Percentiles rank a stretch among this genome's conserved stretches.
phyloP scores from a whole-genome alignment of 2,888 invertebrate genomes.

The Andricus curvator region DNA sequence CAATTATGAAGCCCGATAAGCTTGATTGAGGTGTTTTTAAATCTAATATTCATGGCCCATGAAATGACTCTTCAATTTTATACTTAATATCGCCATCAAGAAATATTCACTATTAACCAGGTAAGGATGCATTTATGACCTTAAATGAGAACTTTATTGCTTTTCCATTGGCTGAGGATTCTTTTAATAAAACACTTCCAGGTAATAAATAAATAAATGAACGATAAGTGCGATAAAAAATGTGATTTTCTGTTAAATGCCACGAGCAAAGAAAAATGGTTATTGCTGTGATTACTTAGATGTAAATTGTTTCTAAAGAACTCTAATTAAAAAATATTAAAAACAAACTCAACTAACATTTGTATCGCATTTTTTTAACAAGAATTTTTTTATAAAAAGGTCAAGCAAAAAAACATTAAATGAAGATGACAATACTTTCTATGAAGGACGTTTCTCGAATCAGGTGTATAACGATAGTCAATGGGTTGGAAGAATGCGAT shows the following conservation, averaged over 20 bases:
- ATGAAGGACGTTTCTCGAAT: slow-evolving; percentile 29
- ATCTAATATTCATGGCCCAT: slow-evolving; percentile 19
- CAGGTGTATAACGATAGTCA: slow-evolving; percentile 43
- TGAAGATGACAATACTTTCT: slow-evolving; percentile 4
- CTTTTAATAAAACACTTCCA: slow-evolving; percentile 8
- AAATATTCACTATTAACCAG: slow-evolving; percentile 8
- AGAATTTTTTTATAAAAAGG: background rate
- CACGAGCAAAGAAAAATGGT: slow-evolving; percentile 9
- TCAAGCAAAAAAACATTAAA: background rate
- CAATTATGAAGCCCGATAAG: background rate
- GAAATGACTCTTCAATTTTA: slow-evolving; percentile 13
- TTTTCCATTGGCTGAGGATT: background rate
- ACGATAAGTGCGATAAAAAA: slow-evolving; percentile 6
- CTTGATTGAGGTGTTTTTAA: background rate
- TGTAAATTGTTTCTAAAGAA: background rate
- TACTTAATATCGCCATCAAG: slow-evolving; percentile 2
- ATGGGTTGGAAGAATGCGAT: slow-evolving; percentile 48
- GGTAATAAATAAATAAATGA: slow-evolving; percentile 13
- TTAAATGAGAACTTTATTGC: background rate
- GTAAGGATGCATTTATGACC: slow-evolving; percentile 15
- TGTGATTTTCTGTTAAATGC: background rate
- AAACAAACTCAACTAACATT: background rate
- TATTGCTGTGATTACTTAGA: background rate
- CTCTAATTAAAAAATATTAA: background rate
- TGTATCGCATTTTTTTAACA: no score